A percentile compares a stretch with the other conserved stretches of the same genome.
phyloP scores from a whole-genome alignment of 2,888 invertebrate genomes.

The Oscheius myriophilus region DNA sequence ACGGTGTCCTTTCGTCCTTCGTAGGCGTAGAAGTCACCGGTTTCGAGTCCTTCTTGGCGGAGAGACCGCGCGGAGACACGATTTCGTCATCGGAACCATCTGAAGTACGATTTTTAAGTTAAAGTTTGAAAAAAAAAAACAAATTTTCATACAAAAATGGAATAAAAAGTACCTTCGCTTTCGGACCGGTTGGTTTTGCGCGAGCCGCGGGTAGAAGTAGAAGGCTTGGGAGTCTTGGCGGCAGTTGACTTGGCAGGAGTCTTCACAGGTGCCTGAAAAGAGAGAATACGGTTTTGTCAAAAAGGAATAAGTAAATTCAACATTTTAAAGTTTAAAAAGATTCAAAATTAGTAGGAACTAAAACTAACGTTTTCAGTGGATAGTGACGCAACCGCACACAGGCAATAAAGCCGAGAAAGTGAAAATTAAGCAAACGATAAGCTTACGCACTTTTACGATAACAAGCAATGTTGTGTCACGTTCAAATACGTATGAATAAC shows the following conservation, averaged over 20 bases:
- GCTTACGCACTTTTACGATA: too few relatives aligned
- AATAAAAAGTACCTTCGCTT: slow-evolving; percentile 21
- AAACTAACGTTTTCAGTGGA: too few relatives aligned
- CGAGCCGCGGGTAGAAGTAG: not conserved
- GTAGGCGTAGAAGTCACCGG: slow-evolving; percentile 42
- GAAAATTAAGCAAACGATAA: too few relatives aligned
- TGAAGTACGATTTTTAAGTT: not conserved
- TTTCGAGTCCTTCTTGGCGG: not conserved
- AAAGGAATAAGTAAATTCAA: too few relatives aligned
- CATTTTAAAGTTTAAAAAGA: too few relatives aligned
- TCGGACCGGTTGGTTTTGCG: slow-evolving; percentile 18
- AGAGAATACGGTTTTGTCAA: too few relatives aligned
- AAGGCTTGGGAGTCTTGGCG: slow-evolving; percentile 2
- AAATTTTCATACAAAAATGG: not conserved
- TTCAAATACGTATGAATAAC: too few relatives aligned
- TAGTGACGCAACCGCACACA: too few relatives aligned
- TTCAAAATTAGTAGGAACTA: too few relatives aligned
- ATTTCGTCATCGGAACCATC: slow-evolving; percentile 29
- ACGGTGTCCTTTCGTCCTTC: slow-evolving; percentile 26
- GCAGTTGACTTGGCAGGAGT: slow-evolving; percentile 23
- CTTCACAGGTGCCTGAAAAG: slow-evolving; percentile 9
- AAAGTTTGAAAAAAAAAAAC: not conserved
- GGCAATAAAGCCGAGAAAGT: too few relatives aligned
- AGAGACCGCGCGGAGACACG: slow-evolving; percentile 10
- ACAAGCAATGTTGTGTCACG: too few relatives aligned